Conservation (phyloP, 1,140 invertebrate genomes). For the Alviniconcha marisindica region DNA sequence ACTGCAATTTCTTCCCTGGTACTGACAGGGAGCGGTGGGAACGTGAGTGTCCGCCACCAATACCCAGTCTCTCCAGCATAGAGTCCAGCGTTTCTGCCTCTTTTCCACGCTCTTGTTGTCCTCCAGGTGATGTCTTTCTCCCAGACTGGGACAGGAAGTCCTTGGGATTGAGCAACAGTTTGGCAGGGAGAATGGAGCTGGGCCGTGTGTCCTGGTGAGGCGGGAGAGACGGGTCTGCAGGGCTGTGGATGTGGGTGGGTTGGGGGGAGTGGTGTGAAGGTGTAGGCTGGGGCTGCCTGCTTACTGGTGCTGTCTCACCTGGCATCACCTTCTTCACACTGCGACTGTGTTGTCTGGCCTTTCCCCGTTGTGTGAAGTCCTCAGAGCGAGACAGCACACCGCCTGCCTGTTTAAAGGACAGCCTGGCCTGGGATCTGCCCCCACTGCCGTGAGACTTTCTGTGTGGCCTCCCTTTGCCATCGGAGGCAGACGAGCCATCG, state of each 20-base stretch:
- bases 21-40: not conserved
- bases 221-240: not conserved
- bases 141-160: slow-evolving; percentile 2
- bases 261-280: no score
- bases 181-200: not conserved
- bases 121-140: not conserved
- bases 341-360: no score
- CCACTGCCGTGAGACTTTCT: no score
- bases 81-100: slow-evolving; percentile 3
- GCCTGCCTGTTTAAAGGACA: no score
- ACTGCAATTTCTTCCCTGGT: not conserved
- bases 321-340: no score
- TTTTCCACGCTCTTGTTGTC: not conserved
- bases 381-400: no score
- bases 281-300: no score
- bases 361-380: no score
- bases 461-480: not conserved
- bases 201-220: not conserved
- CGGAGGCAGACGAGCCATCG: not conserved
- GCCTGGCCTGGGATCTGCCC: no score
- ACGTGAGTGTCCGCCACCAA: not conserved
- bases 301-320: no score
- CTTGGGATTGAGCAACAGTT: slow-evolving; percentile 23
- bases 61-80: slow-evolving; percentile 15
- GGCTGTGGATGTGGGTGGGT: not conserved